A percentile compares a stretch with the other conserved stretches of the same genome.
Conservation (phyloP, 2,888 invertebrate genomes). For the Drosophila prostipennis region DNA sequence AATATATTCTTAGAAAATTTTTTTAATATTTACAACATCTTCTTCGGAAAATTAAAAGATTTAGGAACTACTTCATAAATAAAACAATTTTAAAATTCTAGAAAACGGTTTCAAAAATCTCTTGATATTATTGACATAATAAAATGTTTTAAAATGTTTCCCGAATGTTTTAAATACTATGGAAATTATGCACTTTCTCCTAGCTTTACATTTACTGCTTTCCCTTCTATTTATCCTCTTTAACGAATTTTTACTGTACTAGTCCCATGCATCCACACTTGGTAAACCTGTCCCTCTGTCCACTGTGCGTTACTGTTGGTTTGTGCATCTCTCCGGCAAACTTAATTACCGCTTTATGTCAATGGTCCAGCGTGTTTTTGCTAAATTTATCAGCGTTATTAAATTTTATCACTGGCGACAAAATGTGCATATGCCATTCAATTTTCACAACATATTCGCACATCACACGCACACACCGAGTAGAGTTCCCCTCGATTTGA, state of each 20-base stretch:
- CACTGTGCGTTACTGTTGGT: constrained; percentile 23
- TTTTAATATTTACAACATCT: no score
- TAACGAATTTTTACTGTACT: constrained; percentile 7
- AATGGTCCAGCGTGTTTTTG: constrained; percentile 83
- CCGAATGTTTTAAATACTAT: no score
- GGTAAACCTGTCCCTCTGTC: constrained; percentile 10
- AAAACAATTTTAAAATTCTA: neutral
- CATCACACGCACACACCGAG: constrained; percentile 57
- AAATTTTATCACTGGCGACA: constrained; percentile 82
- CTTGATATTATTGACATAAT: no score
- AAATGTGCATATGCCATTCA: constrained; percentile 78
- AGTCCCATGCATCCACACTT: constrained; percentile 6
- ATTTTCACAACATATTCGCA: constrained; percentile 77
- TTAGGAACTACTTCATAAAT: no score
- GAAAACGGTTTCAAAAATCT: neutral
- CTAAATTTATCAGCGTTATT: constrained; percentile 83
- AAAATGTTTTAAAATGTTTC: neutral
- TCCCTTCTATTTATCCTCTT: neutral
- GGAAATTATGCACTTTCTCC: neutral
- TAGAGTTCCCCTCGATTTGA: no score
- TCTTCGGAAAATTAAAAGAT: no score
- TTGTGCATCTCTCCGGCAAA: constrained; percentile 62
- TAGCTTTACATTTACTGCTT: neutral
- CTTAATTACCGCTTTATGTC: constrained; percentile 83
- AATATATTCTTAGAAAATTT: no score